Evolutionary conservation across 2,888 invertebrate genomes (phyloP), one percentile per base, ranked within the genome.

Genomic region (Monochamus alternatus): DNA sequence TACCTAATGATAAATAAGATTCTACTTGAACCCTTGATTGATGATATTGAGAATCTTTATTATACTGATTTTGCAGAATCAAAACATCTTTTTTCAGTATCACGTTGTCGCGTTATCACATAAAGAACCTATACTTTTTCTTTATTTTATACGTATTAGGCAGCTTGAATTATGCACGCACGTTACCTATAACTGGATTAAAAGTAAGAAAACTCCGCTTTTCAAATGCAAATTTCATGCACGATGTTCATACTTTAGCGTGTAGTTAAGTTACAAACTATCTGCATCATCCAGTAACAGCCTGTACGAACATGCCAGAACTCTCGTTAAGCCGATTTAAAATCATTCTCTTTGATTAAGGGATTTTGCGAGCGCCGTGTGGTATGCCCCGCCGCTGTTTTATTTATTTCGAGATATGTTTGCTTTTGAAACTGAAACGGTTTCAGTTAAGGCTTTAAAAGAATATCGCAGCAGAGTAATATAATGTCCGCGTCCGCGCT

Each of bases 311-410:
- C 12, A 32, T 44, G 47, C n/a, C 44, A 47, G 59, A 14, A 32
- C 47, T 47, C 63, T 63, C 44, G 79, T 80, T 85, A 85, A 85
- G 84, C 85, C 84, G 84, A 85, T 85, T 85, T 85, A 84, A 84
- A 85, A 84, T 84, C 83, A 82, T 84, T 85, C 84, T 83, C 83
- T 84, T 82, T 85, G 85, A 85, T 85, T 85, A 85, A 85, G 84
- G 83, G 83, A 84, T 83, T 83, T 78, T 75, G 71, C 73, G 78
- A 80, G 75, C 78, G 75, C 81, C 79, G 78, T 80, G 80, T 80
- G 82, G 81, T 78, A 81, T 70, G 73, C 79, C 75, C 74, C 76
- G 79, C 77, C 63, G 78, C 80, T 81, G 81, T 77, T 82, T 83
- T 82, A 82, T 83, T 82, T 83, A 81, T 81, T 81, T 78, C 77